Base-by-base conservation (phyloP, 2,113 vertebrate genomes). In the Antechinus stuartii region DNA sequence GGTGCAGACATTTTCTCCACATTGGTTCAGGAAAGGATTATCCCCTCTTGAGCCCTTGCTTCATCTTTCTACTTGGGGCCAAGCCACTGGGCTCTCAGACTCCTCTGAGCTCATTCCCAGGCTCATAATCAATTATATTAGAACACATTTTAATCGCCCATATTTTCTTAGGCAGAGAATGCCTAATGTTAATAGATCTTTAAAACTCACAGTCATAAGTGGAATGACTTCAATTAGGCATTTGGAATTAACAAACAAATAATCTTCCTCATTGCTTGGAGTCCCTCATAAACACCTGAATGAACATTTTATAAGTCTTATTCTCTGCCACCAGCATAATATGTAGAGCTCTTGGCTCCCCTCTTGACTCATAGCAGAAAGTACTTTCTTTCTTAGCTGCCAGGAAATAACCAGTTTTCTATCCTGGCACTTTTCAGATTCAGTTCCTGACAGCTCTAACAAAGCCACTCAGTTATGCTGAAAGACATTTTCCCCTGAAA, bases 171-270 rank as follows among this genome's bases (percentile, higher is more conserved):
- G 96, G 97, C 97, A 97, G 97, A 98, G 97, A 98, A 97, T 98
- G 96, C n/a, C 96, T 97, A 95, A 97, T 98, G 97, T 98, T 98
- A 98, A 98, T 98, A 98, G 98, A 98, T 96, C 97, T 98, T 95
- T 96, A 98, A 98, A 68, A 26, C 95, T 94, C 97, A 96, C 91
- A 97, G 97, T 98, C 98, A 97, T 98, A 98, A 98, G 97, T 97
- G 95, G 94, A 98, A 97, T 95, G 93, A 96, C 97, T 97, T 97
- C 98, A 98, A 98, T 98, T 98, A 98, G 97, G 95, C 97, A 98
- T 97, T 98, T 54, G 89, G 93, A 94, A 96, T 97, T 92, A 0
- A 8, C 97, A 95, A 97, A 97, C 46, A 96, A 96, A 95, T 96
- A 98, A 96, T 96, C 95, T 97, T 98, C 96, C 97, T 97, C 97